Percentiles rank a stretch among this genome's conserved stretches.
Evolutionary conservation across 2,888 invertebrate genomes (phyloP).

Genomic region (Ferrisia virgata): DNA sequence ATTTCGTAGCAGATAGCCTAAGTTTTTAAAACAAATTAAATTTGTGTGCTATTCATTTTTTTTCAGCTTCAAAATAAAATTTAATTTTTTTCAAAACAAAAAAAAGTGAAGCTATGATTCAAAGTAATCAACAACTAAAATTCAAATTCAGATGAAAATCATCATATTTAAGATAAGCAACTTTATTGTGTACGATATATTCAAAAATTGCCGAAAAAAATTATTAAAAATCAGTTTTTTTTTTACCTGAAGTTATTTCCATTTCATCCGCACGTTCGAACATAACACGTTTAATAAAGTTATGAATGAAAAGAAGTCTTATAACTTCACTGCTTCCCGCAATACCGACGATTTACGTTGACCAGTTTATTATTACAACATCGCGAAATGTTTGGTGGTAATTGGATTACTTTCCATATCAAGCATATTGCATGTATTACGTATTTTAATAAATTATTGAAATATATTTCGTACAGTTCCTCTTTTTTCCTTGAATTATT

Average conservation of each 20-base stretch:
- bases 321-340: background rate
- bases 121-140: too few relatives aligned
- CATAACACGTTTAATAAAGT: slow-evolving; percentile 2
- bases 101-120: too few relatives aligned
- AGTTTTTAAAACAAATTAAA: too few relatives aligned
- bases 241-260: slow-evolving; percentile 2
- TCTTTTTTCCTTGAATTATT: background rate
- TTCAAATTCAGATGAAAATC: too few relatives aligned
- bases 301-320: slow-evolving; percentile 21
- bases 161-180: too few relatives aligned
- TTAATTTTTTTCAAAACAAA: background rate
- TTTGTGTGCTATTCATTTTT: too few relatives aligned
- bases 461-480: background rate
- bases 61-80: too few relatives aligned
- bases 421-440: background rate
- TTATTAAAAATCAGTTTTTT: background rate
- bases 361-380: slow-evolving; percentile 27
- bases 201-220: background rate
- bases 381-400: slow-evolving; percentile 6
- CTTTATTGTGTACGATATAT: too few relatives aligned
- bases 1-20: too few relatives aligned
- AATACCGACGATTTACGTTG: background rate
- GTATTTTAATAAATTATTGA: background rate
- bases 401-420: slow-evolving; percentile 7
- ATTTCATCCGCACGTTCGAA: background rate